phyloP scores from a whole-genome alignment of 2,888 invertebrate species.

The Camptogramma bilineatum region DNA sequence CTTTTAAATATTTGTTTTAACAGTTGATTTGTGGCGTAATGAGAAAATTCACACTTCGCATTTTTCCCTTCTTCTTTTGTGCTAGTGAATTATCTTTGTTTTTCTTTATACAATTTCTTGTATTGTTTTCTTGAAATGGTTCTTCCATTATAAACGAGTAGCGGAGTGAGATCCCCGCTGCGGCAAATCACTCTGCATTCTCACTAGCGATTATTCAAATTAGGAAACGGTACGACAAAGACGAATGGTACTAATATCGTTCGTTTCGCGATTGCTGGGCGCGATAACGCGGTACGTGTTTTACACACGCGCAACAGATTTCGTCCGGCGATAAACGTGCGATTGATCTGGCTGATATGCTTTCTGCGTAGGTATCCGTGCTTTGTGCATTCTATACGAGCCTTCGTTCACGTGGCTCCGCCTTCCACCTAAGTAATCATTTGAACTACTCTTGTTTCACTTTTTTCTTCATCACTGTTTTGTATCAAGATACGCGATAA shows the following conservation, averaged over 20 bases:
- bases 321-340: constrained; percentile 74
- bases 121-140: constrained; percentile 37
- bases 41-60: constrained; percentile 79
- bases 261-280: constrained; percentile 71
- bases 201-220: constrained; percentile 85
- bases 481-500: constrained; percentile 23
- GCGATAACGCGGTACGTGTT: constrained; percentile 76
- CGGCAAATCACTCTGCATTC: constrained; percentile 79
- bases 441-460: constrained; percentile 17
- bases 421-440: constrained; percentile 30
- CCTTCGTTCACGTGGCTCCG: constrained; percentile 56
- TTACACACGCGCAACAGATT: constrained; percentile 82
- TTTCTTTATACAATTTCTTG: constrained; percentile 46
- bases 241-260: constrained; percentile 84
- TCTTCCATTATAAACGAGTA: constrained; percentile 33
- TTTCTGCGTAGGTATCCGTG: constrained; percentile 82
- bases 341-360: constrained; percentile 81
- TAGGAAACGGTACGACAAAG: constrained; percentile 84
- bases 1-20: constrained; percentile 84
- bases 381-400: constrained; percentile 66
- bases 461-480: constrained; percentile 20
- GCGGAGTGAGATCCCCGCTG: constrained; percentile 55
- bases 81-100: constrained; percentile 57
- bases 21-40: constrained; percentile 84
- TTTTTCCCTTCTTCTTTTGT: constrained; percentile 65